Base-by-base conservation (phyloP, 2,113 vertebrate genomes). In the Saccopteryx leptura region DNA sequence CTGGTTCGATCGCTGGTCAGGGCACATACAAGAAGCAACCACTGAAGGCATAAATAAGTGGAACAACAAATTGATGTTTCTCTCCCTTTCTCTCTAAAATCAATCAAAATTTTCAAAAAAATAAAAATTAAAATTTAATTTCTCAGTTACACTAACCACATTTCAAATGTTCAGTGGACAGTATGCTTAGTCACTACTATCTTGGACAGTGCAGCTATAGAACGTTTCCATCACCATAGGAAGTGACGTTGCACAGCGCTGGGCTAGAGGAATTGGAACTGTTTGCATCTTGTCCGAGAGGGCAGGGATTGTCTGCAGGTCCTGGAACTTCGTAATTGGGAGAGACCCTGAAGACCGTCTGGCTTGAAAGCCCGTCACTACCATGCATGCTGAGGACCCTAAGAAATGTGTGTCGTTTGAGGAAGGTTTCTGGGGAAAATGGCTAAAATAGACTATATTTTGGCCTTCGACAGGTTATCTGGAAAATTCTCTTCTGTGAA, bases 401-500 rank as follows among this genome's bases (percentile, higher is more conserved):
- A 19, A 79, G 66, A 87, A 83, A 21, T 65, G 21, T 86, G 19
- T 69, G 31, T 50, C 72, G 17, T n/a, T 66, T 71, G 46, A 81
- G 61, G 19, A 88, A 68, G 24, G 23, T 72, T 76, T 75, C 69
- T 79, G 15, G 61, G 39, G 12, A 52, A 85, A 88, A 76, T 71
- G 48, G 10, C 93, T 92, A 74, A 89, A 81, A 88, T 91, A 58
- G 54, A 65, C 19, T 68, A 46, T 76, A 23, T 91, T 56, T 81
- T 84, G 71, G 8, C 14, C 54, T 86, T 75, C 24, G 63, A n/a
- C 5, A 56, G 26, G 4, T 23, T 52, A 94, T 58, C 60, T 9
- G 26, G 50, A 90, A 86, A 66, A 76, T 88, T 79, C 18, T 60
- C 54, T 83, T 71, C 65, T 74, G 31, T 61, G 33, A 88, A 80